Evolutionary conservation across 1,140 invertebrate genomes (phyloP), one percentile per base, ranked within the genome.

Genomic region (Drosophila bifasciata): DNA sequence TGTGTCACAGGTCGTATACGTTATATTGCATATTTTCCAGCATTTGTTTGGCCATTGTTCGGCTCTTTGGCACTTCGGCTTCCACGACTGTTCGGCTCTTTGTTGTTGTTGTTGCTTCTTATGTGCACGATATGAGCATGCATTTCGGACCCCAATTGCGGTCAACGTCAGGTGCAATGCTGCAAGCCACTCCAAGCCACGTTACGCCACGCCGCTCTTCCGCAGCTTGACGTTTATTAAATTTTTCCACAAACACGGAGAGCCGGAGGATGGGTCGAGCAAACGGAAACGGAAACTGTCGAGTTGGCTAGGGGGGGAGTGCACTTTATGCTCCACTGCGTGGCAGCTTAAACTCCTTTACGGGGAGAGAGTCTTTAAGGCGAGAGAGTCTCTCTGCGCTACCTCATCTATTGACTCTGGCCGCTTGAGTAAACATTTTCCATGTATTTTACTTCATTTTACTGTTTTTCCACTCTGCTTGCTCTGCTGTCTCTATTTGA

Each of bases 161-260:
- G 75, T 77, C 66, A 61, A 45, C 43, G 53, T 49, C 68, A 72
- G 57, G 68, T 73, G 67, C 62, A 74, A 43, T 74, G 70, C 51
- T 75, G 32, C 32, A 36, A 13, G 32, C 32, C 32, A 36, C 32
- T 36, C 32, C 32, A 32, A 23, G 2, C 57, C 13, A 15, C 15
- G 8, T 41, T 5, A 15, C 15, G 51, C 63, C 36, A 40, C 43
- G 21, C 39, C 45, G 44, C 40, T 51, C 63, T 69, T 23, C 43
- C 44, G 49, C 48, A 57, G 51, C 28, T 73, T 77, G 80, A 85
- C 80, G 62, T 76, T 80, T 86, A 85, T 85, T 85, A 80, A 86
- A 86, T 80, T 80, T 67, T 62, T 55, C 62, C 28, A 41, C 36
- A 56, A 13, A 43, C 63, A 25, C 62, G 11, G 11, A 13, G 32